Percentiles rank a stretch among this genome's conserved stretches.
Evolutionary conservation across 2,888 invertebrate genomes (phyloP).

Genomic region (Melieria picta): DNA sequence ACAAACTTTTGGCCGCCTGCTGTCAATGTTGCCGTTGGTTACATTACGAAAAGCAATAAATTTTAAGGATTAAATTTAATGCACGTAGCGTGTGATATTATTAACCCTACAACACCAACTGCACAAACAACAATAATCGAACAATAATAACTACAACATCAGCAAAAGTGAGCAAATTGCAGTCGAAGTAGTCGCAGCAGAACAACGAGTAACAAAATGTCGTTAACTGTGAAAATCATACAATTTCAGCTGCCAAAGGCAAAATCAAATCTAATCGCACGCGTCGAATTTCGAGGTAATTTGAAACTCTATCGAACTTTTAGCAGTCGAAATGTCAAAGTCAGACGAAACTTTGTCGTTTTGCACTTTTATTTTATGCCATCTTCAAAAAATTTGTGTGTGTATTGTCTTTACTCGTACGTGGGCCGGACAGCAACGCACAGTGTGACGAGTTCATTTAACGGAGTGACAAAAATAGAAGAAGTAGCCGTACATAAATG

Average conservation of each 20-base stretch:
- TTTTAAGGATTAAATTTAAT: slow-evolving; percentile 9
- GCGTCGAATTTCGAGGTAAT: slow-evolving; percentile 83
- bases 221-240: slow-evolving; percentile 74
- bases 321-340: too few relatives aligned
- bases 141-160: neutral
- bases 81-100: slow-evolving; percentile 4
- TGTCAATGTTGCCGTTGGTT: too few relatives aligned
- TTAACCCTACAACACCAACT: neutral
- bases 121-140: neutral
- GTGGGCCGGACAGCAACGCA: too few relatives aligned
- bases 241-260: slow-evolving; percentile 76
- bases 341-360: too few relatives aligned
- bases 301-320: slow-evolving; percentile 8
- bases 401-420: too few relatives aligned
- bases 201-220: slow-evolving; percentile 64
- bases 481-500: too few relatives aligned
- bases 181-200: neutral
- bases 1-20: too few relatives aligned
- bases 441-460: too few relatives aligned
- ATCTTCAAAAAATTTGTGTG: too few relatives aligned
- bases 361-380: too few relatives aligned
- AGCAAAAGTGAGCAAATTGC: neutral
- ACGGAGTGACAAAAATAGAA: too few relatives aligned
- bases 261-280: slow-evolving; percentile 75
- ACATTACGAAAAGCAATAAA: slow-evolving; percentile 24